phyloP scores from a whole-genome alignment of 2,888 invertebrate genomes.

The Drosophila demipolita region DNA sequence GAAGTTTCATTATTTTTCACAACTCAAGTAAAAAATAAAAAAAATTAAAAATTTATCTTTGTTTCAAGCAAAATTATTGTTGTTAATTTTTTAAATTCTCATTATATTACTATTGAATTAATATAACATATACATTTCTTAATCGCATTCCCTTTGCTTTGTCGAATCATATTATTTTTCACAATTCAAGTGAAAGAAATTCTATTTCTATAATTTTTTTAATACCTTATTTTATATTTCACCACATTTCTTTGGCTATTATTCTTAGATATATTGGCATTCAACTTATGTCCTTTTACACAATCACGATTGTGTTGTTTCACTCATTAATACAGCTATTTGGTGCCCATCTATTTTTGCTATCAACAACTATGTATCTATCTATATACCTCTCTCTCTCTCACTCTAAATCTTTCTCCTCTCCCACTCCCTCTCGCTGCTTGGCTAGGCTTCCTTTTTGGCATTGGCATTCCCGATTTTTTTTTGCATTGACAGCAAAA shows the following conservation, averaged over 20 bases:
- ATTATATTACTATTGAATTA: background rate
- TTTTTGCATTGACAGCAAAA: slow-evolving; percentile 79
- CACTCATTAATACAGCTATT: slow-evolving; percentile 63
- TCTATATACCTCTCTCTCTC: background rate
- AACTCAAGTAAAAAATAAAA: background rate
- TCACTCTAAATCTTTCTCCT: background rate
- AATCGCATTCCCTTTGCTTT: background rate
- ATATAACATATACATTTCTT: background rate
- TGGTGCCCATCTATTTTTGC: slow-evolving; percentile 52
- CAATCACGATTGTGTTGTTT: slow-evolving; percentile 33
- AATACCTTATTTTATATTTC: background rate
- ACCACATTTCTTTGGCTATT: background rate
- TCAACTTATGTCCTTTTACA: slow-evolving; percentile 7
- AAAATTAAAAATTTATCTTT: background rate
- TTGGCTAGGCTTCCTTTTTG: slow-evolving; percentile 10
- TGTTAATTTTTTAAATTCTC: background rate
- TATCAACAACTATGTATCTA: slow-evolving; percentile 43
- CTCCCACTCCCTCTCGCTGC: background rate
- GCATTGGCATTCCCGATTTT: slow-evolving; percentile 60
- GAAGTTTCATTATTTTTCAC: background rate
- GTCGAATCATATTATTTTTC: background rate
- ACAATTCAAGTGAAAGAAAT: background rate
- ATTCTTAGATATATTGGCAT: background rate
- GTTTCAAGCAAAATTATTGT: background rate
- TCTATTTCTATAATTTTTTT: background rate